Base-by-base conservation (phyloP, 2,888 invertebrate genomes). In the Microctonus aethiopoides region DNA sequence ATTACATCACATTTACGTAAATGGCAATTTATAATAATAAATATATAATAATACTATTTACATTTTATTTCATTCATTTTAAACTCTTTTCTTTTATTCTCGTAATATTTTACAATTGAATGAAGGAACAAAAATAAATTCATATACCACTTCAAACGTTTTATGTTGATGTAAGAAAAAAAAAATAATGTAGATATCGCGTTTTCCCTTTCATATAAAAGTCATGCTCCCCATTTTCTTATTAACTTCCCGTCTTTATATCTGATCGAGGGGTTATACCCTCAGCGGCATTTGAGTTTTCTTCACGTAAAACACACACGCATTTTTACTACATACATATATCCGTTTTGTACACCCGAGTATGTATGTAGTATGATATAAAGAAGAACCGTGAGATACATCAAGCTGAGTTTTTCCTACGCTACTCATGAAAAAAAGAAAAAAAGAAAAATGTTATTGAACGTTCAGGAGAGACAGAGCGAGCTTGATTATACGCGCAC, bases 361-460 rank as follows among this genome's bases (percentile, higher is more conserved):
- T 51, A 46, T 26, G 26, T 29, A 36, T 70, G 46, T 22, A 60
- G 46, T 61, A n/a, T n/a, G n/a, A n/a, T n/a, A n/a, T n/a, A n/a
- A n/a, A n/a, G 62, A 29, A 56, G 72, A 63, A 70, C 63, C 68
- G 70, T 73, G 67, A 70, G 70, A 69, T 71, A 71, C 75, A 73
- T 72, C 66, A 60, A 63, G 67, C 71, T 36, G 26, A 51, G 67
- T 41, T 66, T 68, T 65, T 68, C 69, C 68, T 68, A 66, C 67
- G 70, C 72, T 68, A 67, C 65, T 61, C 56, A 9, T 59, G 67
- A 70, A 70, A 71, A n/a, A n/a, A n/a, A n/a, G n/a, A n/a, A n/a
- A n/a, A n/a, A n/a, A 78, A 79, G 76, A 80, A 80, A 80, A 83
- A 83, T 81, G 82, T 83, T 84, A 84, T 85, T 80, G 82, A 82